phyloP scores from a whole-genome alignment of 1,140 invertebrate species.

The Bacillus rossius region DNA sequence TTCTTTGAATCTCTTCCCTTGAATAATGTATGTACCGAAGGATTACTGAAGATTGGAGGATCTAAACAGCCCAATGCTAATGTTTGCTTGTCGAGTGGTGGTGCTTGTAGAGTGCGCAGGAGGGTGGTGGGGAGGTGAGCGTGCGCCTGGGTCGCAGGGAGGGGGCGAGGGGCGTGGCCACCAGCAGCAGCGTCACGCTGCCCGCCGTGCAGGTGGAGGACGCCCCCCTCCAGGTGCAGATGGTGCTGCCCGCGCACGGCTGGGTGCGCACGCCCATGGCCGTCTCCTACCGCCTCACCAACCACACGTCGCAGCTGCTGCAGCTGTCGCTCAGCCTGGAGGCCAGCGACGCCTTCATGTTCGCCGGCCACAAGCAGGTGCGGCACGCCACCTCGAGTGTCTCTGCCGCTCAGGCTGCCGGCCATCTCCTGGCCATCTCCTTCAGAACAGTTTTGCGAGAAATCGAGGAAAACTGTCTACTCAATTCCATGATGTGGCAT shows the following conservation, averaged over 20 bases:
- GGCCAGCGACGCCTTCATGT: slow-evolving; percentile 83
- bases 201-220: slow-evolving; percentile 55
- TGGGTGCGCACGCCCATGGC: slow-evolving; percentile 63
- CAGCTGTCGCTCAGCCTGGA: slow-evolving; percentile 71
- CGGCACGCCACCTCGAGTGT: neutral
- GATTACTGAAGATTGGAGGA: neutral
- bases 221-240: slow-evolving; percentile 63
- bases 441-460: too few relatives aligned
- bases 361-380: slow-evolving; percentile 84
- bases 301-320: slow-evolving; percentile 63
- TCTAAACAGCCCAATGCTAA: neutral
- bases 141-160: slow-evolving; percentile 4
- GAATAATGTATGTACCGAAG: neutral
- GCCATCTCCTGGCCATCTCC: too few relatives aligned
- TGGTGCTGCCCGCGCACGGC: slow-evolving; percentile 66
- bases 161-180: slow-evolving; percentile 27
- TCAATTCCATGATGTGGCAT: too few relatives aligned
- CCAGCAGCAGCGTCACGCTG: slow-evolving; percentile 48
- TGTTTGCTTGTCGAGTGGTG: neutral
- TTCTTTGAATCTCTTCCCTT: too few relatives aligned
- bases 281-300: slow-evolving; percentile 64
- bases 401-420: too few relatives aligned
- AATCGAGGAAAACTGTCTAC: too few relatives aligned
- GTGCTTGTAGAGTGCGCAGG: too few relatives aligned
- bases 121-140: too few relatives aligned